A percentile compares a stretch with the other conserved stretches of the same genome.
These are phyloP conservation scores for Dicaeum eximium DNA, from an alignment of 2,113 vertebrate species.

Conservation along the genomic window DNA sequence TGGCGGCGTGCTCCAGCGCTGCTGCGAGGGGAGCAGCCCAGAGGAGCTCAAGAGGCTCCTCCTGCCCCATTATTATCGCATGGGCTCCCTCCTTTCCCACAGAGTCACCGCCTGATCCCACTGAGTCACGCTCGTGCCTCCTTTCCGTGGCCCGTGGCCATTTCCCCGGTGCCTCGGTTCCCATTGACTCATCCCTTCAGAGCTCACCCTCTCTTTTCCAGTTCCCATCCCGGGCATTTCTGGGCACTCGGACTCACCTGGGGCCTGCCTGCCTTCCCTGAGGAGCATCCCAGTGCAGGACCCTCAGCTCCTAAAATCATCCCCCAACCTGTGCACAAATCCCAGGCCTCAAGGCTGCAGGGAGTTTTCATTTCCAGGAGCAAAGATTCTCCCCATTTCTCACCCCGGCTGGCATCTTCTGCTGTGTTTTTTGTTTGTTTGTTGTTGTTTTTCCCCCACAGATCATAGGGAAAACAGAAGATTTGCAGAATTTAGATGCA, in stretches of 20 bases:
- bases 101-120: not conserved
- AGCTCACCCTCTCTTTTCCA: not conserved
- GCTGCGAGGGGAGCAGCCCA: fast-evolving
- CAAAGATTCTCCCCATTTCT: not conserved
- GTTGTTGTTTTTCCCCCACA: not conserved
- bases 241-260: not conserved
- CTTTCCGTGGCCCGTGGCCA: not conserved
- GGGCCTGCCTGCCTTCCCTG: not conserved
- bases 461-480: fast-evolving
- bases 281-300: not conserved
- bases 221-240: not conserved
- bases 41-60: fast-evolving
- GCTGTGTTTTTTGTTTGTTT: not conserved
- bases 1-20: not conserved
- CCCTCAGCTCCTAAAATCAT: not conserved
- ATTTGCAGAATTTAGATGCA: not conserved
- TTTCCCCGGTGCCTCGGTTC: not conserved
- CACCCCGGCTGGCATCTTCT: not conserved
- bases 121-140: not conserved
- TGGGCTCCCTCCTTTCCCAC: not conserved
- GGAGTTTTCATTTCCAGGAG: not conserved
- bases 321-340: fast-evolving
- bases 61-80: not conserved
- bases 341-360: not conserved
- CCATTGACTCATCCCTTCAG: not conserved